Evolutionary conservation across 2,888 invertebrate genomes (phyloP).

Genomic region (Phoenoteleia sp.): DNA sequence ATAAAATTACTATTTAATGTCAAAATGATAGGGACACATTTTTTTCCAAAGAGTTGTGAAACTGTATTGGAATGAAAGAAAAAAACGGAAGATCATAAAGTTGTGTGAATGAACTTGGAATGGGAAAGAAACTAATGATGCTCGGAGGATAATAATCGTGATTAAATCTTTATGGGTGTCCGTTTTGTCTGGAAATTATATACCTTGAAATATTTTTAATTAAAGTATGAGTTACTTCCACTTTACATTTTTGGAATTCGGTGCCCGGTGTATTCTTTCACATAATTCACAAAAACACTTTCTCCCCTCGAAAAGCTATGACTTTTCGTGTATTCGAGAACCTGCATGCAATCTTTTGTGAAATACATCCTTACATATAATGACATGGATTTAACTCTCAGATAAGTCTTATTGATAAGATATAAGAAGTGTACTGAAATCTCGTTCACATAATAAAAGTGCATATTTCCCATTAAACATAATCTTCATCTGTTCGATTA

Average conservation of each 20-base stretch:
- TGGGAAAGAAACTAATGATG: slow-evolving; percentile 21
- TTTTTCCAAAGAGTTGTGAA: slow-evolving; percentile 45
- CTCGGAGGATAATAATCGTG: slow-evolving; percentile 16
- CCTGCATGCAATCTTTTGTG: not conserved
- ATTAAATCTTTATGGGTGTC: slow-evolving; percentile 35
- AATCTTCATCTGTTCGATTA: slow-evolving; percentile 13
- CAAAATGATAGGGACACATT: slow-evolving; percentile 36
- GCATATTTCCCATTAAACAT: no score
- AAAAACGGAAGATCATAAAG: slow-evolving; percentile 19
- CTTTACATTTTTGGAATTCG: not conserved
- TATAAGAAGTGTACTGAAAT: not conserved
- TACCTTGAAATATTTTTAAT: not conserved
- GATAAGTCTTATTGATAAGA: slow-evolving; percentile 3
- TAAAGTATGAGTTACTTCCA: slow-evolving; percentile 31
- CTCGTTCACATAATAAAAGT: not conserved
- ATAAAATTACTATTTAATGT: slow-evolving; percentile 11
- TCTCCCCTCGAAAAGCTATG: not conserved
- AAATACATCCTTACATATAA: no score
- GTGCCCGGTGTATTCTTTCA: not conserved
- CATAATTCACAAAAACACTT: slow-evolving; percentile 28
- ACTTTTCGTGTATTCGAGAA: not conserved
- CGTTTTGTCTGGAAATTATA: slow-evolving; percentile 34
- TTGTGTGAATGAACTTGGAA: slow-evolving; percentile 52
- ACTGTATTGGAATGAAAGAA: slow-evolving; percentile 7
- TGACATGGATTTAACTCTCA: not conserved